These are phyloP conservation scores for Arctocebus calabarensis DNA, from an alignment of 2,797 vertebrate genomes.

Conservation along the genomic window DNA sequence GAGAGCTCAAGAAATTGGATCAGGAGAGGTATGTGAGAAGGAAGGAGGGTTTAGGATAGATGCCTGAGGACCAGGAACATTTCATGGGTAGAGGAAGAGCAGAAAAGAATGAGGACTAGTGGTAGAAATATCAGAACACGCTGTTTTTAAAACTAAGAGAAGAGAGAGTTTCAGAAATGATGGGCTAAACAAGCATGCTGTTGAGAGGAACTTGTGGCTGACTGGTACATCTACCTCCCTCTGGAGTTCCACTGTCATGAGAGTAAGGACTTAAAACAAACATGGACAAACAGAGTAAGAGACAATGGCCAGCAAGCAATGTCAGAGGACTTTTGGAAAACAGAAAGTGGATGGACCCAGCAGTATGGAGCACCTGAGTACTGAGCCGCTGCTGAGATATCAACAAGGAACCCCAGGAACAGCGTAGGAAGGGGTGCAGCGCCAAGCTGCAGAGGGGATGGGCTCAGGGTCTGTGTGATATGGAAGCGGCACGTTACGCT, in stretches of 20 bases:
- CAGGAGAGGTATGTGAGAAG: not conserved
- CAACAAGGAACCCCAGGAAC: not conserved
- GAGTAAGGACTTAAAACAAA: not conserved
- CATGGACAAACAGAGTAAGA: not conserved
- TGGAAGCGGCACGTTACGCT: not conserved
- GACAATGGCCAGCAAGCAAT: not conserved
- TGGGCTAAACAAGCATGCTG: not conserved
- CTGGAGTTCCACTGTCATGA: not conserved
- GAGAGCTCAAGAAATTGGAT: not conserved
- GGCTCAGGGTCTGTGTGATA: accelerated
- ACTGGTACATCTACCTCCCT: not conserved
- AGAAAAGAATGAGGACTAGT: not conserved
- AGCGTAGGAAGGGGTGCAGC: not conserved
- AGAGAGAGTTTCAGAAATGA: not conserved
- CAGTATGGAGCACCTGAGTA: not conserved
- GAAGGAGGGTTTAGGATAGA: not conserved
- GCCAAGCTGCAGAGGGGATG: accelerated
- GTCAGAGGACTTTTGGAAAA: not conserved
- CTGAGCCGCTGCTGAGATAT: not conserved
- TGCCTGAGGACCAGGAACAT: not conserved
- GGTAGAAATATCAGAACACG: not conserved
- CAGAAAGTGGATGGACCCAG: not conserved
- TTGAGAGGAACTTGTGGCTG: not conserved
- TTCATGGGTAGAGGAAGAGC: not conserved
- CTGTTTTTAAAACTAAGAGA: not conserved